Conservation (phyloP, 2,888 invertebrate species). For the Polietes domitor region DNA sequence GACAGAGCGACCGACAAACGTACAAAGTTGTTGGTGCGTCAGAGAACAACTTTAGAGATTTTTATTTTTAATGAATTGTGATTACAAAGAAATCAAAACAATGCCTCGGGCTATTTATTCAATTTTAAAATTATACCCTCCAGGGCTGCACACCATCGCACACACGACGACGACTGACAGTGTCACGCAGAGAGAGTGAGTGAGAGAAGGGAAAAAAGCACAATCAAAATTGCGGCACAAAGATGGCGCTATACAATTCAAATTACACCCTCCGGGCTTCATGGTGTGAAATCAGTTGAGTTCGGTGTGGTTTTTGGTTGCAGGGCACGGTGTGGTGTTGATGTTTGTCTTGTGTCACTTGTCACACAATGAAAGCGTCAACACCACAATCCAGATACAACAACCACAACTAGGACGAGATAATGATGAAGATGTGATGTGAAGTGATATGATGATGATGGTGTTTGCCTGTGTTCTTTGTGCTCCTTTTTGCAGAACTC, state of each 20-base stretch:
- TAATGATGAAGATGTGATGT: conserved; percentile 50
- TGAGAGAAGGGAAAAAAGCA: conserved; percentile 41
- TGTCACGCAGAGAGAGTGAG: not conserved
- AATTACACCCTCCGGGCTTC: conserved; percentile 75
- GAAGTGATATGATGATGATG: conserved; percentile 53
- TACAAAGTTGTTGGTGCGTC: conserved; percentile 67
- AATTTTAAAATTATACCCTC: conserved; percentile 76
- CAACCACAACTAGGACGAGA: conserved; percentile 32
- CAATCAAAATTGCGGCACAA: conserved; percentile 68
- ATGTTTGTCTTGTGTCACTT: conserved; percentile 33
- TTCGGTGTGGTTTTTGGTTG: not conserved
- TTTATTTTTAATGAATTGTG: conserved; percentile 77
- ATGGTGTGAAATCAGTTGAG: conserved; percentile 68
- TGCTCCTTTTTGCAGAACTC: conserved; percentile 6
- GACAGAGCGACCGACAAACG: not conserved
- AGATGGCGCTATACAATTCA: conserved; percentile 74
- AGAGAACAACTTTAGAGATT: conserved; percentile 72
- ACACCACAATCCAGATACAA: conserved; percentile 56
- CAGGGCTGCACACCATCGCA: conserved; percentile 42
- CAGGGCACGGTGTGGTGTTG: conserved; percentile 13
- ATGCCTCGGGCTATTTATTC: conserved; percentile 77
- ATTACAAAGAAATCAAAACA: conserved; percentile 79
- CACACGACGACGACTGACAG: conserved; percentile 39
- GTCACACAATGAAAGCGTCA: conserved; percentile 40
- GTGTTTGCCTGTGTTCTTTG: conserved; percentile 37